These are phyloP conservation scores for Paramuricea clavata DNA, from an alignment of 92 coral and sea anemone genomes.

Conservation along the genomic window DNA sequence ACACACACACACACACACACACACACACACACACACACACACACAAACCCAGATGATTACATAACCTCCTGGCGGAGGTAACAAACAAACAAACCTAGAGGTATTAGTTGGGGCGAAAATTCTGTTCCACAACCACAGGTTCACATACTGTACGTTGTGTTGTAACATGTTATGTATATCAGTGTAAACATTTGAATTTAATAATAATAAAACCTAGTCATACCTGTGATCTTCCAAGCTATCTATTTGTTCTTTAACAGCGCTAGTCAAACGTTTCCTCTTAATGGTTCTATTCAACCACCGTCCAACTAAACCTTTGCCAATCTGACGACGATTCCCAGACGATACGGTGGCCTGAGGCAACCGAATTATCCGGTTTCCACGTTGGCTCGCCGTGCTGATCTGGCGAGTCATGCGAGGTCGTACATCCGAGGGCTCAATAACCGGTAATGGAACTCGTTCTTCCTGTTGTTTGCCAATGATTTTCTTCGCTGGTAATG, in stretches of 20 bases:
- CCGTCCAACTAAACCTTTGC: slow-evolving; percentile 92
- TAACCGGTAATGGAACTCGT: slow-evolving; percentile 16
- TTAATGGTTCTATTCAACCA: slow-evolving; percentile 92
- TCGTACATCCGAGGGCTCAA: neutral
- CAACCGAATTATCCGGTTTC: slow-evolving; percentile 77
- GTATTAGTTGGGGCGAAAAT: no score
- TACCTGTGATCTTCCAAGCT: slow-evolving; percentile 93
- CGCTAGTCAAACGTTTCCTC: slow-evolving; percentile 90
- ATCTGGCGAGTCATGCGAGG: slow-evolving; percentile 51
- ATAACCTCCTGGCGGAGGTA: no score
- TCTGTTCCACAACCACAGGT: no score
- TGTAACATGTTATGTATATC: no score
- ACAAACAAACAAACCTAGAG: no score
- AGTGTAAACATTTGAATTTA: no score
- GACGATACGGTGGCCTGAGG: slow-evolving; percentile 63
- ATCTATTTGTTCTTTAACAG: slow-evolving; percentile 82
- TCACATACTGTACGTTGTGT: no score
- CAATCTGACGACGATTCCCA: slow-evolving; percentile 86
- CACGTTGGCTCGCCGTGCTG: slow-evolving; percentile 80
- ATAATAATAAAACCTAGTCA: neutral
- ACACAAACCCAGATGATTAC: no score
- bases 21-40: no score
- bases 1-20: no score
- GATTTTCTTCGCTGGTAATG: slow-evolving; percentile 42
- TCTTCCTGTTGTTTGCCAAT: slow-evolving; percentile 24